Conservation (phyloP, 2,888 invertebrate species). For the Parelbella ahira region DNA sequence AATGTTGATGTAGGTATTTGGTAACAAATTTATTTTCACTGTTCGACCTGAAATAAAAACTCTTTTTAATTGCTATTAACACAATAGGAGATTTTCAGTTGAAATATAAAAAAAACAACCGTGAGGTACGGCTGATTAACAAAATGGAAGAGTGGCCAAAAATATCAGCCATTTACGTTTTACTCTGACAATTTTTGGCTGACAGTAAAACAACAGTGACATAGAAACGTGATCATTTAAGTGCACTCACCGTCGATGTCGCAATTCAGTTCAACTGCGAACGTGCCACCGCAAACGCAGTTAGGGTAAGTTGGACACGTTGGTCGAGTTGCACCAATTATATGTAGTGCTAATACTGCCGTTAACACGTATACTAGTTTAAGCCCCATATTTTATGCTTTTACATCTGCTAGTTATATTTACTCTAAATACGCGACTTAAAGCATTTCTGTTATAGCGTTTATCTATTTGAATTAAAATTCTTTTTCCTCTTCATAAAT, state of each 20-base stretch:
- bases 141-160: conserved; percentile 1
- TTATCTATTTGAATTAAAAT: conserved; percentile 2
- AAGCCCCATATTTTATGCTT: conserved; percentile 48
- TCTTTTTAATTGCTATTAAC: neutral
- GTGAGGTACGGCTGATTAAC: no score
- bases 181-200: conserved; percentile 22
- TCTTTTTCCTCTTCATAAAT: conserved; percentile 14
- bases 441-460: no score
- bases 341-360: conserved; percentile 56
- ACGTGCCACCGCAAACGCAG: conserved; percentile 72
- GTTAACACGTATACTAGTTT: conserved; percentile 54
- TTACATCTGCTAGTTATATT: conserved; percentile 31
- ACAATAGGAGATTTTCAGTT: neutral
- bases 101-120: neutral
- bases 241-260: conserved; percentile 72
- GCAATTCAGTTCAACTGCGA: conserved; percentile 71
- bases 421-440: no score
- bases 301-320: conserved; percentile 71
- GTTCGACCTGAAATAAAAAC: conserved; percentile 57
- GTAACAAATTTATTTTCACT: conserved; percentile 65
- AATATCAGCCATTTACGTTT: conserved; percentile 21
- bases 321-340: conserved; percentile 58
- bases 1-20: conserved; percentile 65
- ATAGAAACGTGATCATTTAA: conserved; percentile 32
- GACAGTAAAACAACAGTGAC: conserved; percentile 36